Evolutionary conservation across 2,888 invertebrate species (phyloP).

Genomic region (Luffia ferchaultella): DNA sequence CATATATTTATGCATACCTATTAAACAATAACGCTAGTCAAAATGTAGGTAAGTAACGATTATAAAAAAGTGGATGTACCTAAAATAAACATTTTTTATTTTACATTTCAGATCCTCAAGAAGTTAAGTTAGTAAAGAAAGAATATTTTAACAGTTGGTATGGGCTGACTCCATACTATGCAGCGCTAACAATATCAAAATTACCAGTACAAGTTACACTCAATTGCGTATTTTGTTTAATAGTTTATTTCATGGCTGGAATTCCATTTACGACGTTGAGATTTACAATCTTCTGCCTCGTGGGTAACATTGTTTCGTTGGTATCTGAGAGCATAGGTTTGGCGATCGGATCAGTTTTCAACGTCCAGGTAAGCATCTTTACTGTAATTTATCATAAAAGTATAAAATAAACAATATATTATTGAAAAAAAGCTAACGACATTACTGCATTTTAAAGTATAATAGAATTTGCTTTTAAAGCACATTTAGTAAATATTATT

Average conservation of each 20-base stretch:
- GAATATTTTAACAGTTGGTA: conserved; percentile 78
- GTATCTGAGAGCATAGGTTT: conserved; percentile 82
- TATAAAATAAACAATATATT: background rate
- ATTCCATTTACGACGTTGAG: conserved; percentile 72
- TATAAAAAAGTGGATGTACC: too few relatives aligned
- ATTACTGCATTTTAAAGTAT: too few relatives aligned
- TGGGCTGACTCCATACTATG: conserved; percentile 69
- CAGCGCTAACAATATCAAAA: conserved; percentile 69
- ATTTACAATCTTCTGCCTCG: conserved; percentile 72
- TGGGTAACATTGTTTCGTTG: conserved; percentile 74
- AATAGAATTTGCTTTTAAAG: too few relatives aligned
- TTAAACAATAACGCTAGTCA: too few relatives aligned
- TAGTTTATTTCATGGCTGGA: conserved; percentile 72
- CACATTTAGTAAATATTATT: too few relatives aligned
- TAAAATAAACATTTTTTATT: background rate
- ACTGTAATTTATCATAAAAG: background rate
- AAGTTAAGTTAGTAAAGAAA: conserved; percentile 73
- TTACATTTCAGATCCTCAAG: conserved; percentile 66
- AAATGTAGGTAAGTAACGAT: too few relatives aligned
- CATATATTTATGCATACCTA: too few relatives aligned
- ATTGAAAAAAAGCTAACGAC: too few relatives aligned
- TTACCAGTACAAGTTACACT: conserved; percentile 67
- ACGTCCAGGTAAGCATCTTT: conserved; percentile 62
- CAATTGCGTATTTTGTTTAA: conserved; percentile 66
- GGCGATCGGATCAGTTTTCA: conserved; percentile 76